phyloP scores from a whole-genome alignment of 2,888 invertebrate species.

The Linyphia triangularis region DNA sequence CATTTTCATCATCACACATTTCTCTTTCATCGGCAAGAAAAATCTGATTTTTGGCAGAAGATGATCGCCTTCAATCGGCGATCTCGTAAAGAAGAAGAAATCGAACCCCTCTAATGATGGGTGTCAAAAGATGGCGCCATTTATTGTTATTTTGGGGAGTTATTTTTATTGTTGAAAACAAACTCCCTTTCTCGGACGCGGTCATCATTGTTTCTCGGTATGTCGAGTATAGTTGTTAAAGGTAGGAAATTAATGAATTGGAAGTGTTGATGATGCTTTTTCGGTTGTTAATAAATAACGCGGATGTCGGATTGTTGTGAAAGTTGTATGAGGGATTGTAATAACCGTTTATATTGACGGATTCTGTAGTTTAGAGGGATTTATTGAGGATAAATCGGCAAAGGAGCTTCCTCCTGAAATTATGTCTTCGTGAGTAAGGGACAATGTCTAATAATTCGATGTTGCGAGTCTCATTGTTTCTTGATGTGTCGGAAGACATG shows the following conservation, averaged over 20 bases:
- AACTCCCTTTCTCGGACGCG: not conserved
- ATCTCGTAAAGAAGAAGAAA: not conserved
- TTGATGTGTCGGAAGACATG: no score
- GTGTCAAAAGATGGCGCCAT: not conserved
- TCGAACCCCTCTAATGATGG: not conserved
- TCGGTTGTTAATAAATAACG: not conserved
- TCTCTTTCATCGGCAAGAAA: not conserved
- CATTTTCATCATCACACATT: not conserved
- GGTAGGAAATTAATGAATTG: not conserved
- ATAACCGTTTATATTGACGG: no score
- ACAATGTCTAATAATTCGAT: no score
- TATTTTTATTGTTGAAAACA: not conserved
- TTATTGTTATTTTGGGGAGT: not conserved
- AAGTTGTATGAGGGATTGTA: not conserved
- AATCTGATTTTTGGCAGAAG: not conserved
- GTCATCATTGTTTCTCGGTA: not conserved
- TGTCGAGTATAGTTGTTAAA: no score
- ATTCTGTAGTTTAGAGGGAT: no score
- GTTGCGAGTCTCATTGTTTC: no score
- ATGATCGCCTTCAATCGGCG: not conserved
- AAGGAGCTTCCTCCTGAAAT: no score
- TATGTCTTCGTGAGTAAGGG: no score
- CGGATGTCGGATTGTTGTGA: not conserved
- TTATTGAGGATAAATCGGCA: no score
- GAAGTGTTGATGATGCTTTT: not conserved